phyloP scores from a whole-genome alignment of 2,888 invertebrate genomes.

The Andrena flavipes region DNA sequence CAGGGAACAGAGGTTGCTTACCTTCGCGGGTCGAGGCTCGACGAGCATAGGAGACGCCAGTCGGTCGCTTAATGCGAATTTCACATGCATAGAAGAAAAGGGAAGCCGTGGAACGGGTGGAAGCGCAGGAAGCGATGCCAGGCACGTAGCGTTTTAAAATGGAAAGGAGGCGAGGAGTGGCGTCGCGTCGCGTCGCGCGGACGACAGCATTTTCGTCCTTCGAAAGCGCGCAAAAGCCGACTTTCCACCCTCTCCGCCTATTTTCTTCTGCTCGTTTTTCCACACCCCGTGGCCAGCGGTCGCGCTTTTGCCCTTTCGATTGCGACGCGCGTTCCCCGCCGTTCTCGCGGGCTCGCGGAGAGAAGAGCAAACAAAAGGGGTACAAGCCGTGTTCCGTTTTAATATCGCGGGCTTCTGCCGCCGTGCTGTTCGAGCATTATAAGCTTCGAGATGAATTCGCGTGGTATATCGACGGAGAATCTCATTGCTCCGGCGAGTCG shows the following conservation, averaged over 20 bases:
- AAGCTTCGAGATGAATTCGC: slow-evolving; percentile 29
- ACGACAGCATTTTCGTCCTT: slow-evolving; percentile 68
- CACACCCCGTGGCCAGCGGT: slow-evolving; percentile 10
- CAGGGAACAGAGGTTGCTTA: slow-evolving; percentile 38
- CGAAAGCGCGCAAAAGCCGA: slow-evolving; percentile 58
- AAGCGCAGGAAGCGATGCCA: slow-evolving; percentile 73
- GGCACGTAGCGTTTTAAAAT: slow-evolving; percentile 80
- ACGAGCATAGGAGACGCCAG: slow-evolving; percentile 46
- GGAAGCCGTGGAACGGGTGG: slow-evolving; percentile 27
- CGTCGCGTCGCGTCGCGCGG: slow-evolving; percentile 48
- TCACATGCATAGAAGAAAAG: slow-evolving; percentile 70
- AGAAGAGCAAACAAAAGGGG: slow-evolving; percentile 48
- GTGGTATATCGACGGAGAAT: slow-evolving; percentile 14
- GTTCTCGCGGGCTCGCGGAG: slow-evolving; percentile 31
- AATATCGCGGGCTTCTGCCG: slow-evolving; percentile 36
- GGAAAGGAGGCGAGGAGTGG: slow-evolving; percentile 65
- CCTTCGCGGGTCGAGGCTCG: slow-evolving; percentile 30
- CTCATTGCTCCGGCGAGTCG: background rate
- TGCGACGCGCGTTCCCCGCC: slow-evolving; percentile 17
- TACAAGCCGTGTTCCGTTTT: slow-evolving; percentile 34
- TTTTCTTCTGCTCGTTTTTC: slow-evolving; percentile 26
- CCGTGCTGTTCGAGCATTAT: slow-evolving; percentile 8
- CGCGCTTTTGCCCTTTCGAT: slow-evolving; percentile 36
- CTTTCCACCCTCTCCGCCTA: slow-evolving; percentile 35
- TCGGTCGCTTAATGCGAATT: slow-evolving; percentile 75